A percentile compares a stretch with the other conserved stretches of the same genome.
Conservation (phyloP, 2,113 vertebrate genomes). For the Pipra filicauda region DNA sequence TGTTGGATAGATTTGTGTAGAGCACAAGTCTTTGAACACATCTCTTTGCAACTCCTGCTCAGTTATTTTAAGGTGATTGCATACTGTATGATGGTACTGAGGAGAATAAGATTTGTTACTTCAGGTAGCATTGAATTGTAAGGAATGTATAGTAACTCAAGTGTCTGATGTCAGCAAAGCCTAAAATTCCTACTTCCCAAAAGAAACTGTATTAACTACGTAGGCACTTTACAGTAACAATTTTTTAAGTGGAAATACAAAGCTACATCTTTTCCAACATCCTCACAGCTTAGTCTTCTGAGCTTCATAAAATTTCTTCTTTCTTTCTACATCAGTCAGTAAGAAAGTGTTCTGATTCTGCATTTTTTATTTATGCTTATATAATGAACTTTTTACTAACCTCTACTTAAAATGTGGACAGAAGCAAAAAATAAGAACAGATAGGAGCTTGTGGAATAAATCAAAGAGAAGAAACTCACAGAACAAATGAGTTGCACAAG, state of each 20-base stretch:
- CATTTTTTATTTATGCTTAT: neutral
- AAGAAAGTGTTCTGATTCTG: accelerated
- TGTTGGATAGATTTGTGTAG: neutral
- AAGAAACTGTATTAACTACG: neutral
- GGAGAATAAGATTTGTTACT: neutral
- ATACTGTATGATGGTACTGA: neutral
- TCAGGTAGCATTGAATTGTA: neutral
- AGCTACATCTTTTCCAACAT: neutral
- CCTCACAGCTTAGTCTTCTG: neutral
- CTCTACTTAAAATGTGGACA: neutral
- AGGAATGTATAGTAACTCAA: neutral
- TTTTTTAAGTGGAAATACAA: neutral
- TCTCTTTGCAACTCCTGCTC: neutral
- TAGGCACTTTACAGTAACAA: neutral
- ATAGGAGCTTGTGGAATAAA: neutral
- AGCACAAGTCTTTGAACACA: neutral
- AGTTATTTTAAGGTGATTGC: neutral
- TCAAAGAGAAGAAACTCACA: neutral
- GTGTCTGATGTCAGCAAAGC: neutral
- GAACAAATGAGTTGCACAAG: neutral
- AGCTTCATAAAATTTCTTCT: neutral
- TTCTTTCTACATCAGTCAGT: neutral
- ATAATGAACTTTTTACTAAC: neutral
- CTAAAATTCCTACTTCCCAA: neutral
- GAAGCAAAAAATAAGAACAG: neutral